Base-by-base conservation (phyloP, 2,888 invertebrate genomes). In the Pachymerium ferrugineum region DNA sequence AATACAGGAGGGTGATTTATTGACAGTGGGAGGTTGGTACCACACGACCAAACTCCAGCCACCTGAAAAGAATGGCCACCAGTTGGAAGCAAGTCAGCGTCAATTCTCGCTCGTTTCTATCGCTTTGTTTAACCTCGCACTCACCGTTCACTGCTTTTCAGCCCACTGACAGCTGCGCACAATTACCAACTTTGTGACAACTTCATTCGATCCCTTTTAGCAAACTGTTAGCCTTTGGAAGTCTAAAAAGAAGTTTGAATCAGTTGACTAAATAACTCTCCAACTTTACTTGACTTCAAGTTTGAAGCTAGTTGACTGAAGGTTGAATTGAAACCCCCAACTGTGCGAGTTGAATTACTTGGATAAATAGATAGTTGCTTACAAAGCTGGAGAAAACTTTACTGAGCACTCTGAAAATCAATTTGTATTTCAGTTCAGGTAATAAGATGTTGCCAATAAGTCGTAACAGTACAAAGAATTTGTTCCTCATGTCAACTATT, bases 131-230 rank as follows among this genome's bases (percentile, higher is more conserved):
- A 54, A 54, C 54, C 54, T 54, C 22, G 54, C 54, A 54, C 25
- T 22, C 54, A 54, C 25, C 54, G 54, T 25, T 54, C 54, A 54
- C 54, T 54, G 54, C 54, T 54, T 54, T 54, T 54, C 54, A 54
- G 54, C 28, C 54, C 54, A 54, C 54, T 54, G 54, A 54, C 54
- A 54, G 54, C 54, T 54, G 54, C 54, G 54, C 54, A 54, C 54
- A 54, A 54, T 54, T 54, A 54, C 54, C 54, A 54, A 25, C 54
- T 54, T 54, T 54, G 54, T 54, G 54, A 54, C 54, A 54, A 54
- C 54, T 54, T 54, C 54, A 54, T 54, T 54, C 54, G 54, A 54
- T 54, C 54, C 54, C 54, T 54, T 25, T 54, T 54, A 54, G 54
- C 54, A 54, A 54, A 54, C 22, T 54, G 25, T 22, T 25, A 54